Conservation (phyloP, 1,140 invertebrate species). For the Heliconius himera region DNA sequence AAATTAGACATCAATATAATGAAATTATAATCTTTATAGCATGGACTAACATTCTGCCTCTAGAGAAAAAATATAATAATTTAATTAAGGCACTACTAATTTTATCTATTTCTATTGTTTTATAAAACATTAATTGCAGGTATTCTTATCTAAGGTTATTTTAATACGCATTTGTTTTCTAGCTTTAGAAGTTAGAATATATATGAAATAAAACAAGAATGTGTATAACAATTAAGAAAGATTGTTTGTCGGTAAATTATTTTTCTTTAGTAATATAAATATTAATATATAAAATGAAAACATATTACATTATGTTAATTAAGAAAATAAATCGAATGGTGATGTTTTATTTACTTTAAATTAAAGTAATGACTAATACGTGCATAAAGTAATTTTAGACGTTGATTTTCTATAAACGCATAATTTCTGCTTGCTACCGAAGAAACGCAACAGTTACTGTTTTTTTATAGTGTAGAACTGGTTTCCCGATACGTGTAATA, state of each 20-base stretch:
- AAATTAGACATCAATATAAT: no score
- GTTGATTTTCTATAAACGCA: background rate
- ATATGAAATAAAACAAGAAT: background rate
- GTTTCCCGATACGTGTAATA: slow-evolving; percentile 34
- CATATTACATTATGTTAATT: background rate
- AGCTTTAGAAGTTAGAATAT: background rate
- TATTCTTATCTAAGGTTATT: background rate
- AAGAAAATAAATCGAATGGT: background rate
- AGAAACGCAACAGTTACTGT: background rate
- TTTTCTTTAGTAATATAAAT: background rate
- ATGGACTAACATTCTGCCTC: no score
- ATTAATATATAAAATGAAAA: background rate
- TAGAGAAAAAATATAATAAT: background rate
- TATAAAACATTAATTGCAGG: background rate
- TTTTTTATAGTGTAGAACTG: slow-evolving; percentile 17
- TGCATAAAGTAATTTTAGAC: background rate
- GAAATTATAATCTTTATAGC: no score
- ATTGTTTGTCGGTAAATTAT: background rate
- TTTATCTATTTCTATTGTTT: background rate
- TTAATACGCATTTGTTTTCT: background rate
- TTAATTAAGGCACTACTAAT: background rate
- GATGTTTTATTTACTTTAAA: background rate
- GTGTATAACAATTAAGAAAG: background rate
- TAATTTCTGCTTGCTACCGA: background rate
- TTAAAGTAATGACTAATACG: background rate